Evolutionary conservation across 2,797 vertebrate species (phyloP), one percentile per base, ranked within the genome.

Genomic region (Ficedula albicollis): DNA sequence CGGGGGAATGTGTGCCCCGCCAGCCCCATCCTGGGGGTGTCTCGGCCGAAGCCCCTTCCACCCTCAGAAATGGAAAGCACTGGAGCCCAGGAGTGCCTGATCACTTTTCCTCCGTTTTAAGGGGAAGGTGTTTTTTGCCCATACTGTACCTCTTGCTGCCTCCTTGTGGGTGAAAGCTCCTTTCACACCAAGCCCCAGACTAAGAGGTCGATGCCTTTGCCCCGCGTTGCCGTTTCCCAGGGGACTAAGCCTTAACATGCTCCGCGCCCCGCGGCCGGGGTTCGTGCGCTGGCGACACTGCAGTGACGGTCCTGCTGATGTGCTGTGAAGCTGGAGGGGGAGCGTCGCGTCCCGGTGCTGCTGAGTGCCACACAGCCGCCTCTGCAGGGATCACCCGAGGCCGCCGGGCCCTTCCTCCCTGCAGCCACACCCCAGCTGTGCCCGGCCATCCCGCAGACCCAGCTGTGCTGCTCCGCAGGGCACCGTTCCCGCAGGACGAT

Each of bases 161-260:
- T 92, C 96, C 90, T 55, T 75, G 87, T 89, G 90, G 82, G 87
- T 95, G 90, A 92, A 93, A 96, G 96, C 95, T 93, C 78, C 90
- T 96, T 92, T 92, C 96, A 92, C 83, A 91, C 75, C 87, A 79
- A 87, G 77, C 62, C 84, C 93, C 80, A 54, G 69, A 75, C 87
- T 81, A 38, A 69, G 89, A 96, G 93, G 92, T 84, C 7, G 30
- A 91, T 96, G 96, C 93, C 96, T 84, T 91, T 91, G 70, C 88
- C 94, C 96, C 73, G 73, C 19, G 11, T 84, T 94, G 46, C 49
- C 67, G 30, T 95, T 94, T 96, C 92, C 91, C 55, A 27, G 91
- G 97, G 97, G 94, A 96, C 94, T 97, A 93, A 89, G 97, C 98
- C 97, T 98, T 98, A 97, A 97, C 96, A 41, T 55, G 89, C 81